These are phyloP conservation scores for Vidua chalybeata DNA, from an alignment of 2,113 vertebrate genomes.

Conservation along the genomic window DNA sequence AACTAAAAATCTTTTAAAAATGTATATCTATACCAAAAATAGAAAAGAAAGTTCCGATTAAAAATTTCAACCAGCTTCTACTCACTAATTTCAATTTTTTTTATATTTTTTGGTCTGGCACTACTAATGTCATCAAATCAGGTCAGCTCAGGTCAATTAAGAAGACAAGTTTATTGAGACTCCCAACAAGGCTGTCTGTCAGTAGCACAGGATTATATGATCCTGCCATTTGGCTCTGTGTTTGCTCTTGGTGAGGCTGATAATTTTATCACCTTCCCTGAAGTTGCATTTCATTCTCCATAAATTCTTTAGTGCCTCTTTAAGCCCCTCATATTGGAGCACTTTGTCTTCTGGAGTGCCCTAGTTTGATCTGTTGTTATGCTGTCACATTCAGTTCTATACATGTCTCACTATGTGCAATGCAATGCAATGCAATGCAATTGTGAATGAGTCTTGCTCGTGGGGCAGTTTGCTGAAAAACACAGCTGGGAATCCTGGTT, in stretches of 20 bases:
- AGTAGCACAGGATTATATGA: not conserved
- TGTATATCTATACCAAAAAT: not conserved
- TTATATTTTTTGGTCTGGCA: not conserved
- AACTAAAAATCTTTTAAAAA: not conserved
- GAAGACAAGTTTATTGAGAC: not conserved
- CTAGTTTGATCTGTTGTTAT: not conserved
- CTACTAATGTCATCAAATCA: not conserved
- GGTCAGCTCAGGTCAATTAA: not conserved
- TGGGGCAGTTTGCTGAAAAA: conserved; percentile 26
- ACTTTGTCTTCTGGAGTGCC: conserved; percentile 33
- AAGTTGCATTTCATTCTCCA: not conserved
- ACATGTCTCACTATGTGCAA: conserved; percentile 1
- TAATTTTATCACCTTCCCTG: conserved; percentile 20
- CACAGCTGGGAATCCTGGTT: not conserved
- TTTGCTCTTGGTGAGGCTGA: not conserved
- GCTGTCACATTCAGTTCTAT: conserved; percentile 44
- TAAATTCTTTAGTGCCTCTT: conserved; percentile 52
- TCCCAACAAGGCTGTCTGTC: not conserved
- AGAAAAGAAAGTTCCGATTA: not conserved
- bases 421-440: too few relatives aligned
- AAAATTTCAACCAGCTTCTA: not conserved
- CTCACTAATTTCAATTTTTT: not conserved
- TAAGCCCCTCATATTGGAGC: not conserved
- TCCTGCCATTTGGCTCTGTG: not conserved
- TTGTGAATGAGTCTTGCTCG: not conserved